Conservation (phyloP, 2,888 invertebrate species). For the Oscheius sp. region DNA sequence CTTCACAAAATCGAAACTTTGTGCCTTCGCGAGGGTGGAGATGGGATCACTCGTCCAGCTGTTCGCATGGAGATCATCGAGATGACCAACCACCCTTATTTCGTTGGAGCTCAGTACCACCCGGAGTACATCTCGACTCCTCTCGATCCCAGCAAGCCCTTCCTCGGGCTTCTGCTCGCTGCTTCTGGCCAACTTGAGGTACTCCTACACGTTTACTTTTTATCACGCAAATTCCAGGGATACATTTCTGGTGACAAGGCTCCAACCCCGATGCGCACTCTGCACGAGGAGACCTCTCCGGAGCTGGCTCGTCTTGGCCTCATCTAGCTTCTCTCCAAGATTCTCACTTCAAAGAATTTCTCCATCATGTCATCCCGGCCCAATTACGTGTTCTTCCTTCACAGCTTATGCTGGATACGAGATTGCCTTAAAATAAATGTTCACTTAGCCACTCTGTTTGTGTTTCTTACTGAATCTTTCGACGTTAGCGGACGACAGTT, state of each 20-base stretch:
- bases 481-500: too few species aligned
- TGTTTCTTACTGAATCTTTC: too few species aligned
- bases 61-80: constrained; percentile 94
- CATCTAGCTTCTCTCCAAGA: background rate
- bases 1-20: constrained; percentile 64
- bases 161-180: constrained; percentile 91
- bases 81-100: constrained; percentile 88
- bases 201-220: background rate
- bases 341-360: too few species aligned
- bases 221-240: constrained; percentile 3
- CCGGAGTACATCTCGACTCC: constrained; percentile 87
- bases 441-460: too few species aligned
- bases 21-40: constrained; percentile 64
- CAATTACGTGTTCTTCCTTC: too few species aligned
- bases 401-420: too few species aligned
- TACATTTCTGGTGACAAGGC: constrained; percentile 32
- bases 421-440: too few species aligned
- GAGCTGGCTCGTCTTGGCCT: constrained; percentile 17
- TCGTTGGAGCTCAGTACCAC: constrained; percentile 95
- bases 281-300: constrained; percentile 21
- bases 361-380: too few species aligned
- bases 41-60: constrained; percentile 64
- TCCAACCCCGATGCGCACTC: constrained; percentile 39
- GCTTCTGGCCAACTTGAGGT: constrained; percentile 81
- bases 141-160: constrained; percentile 87